These are phyloP conservation scores for Heliornis fulica DNA, from an alignment of 2,113 vertebrate genomes.

Conservation along the genomic window DNA sequence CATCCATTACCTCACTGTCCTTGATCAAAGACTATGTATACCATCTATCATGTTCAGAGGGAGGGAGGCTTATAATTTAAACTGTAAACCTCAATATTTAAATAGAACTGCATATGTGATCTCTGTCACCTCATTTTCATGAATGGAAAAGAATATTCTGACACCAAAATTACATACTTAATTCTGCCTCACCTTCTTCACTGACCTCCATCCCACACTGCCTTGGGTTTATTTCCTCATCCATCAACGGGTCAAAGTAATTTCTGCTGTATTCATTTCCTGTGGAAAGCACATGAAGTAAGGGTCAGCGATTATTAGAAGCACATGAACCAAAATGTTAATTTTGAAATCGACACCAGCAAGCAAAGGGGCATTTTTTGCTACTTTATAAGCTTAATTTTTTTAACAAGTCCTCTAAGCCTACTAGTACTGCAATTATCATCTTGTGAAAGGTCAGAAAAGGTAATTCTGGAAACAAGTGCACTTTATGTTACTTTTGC, in stretches of 20 bases:
- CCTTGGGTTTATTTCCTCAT: constrained; percentile 91
- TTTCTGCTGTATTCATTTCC: constrained; percentile 93
- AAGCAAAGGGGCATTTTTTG: constrained; percentile 78
- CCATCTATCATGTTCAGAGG: constrained; percentile 10
- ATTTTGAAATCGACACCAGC: constrained; percentile 93
- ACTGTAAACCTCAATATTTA: constrained; percentile 74
- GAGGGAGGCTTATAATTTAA: constrained; percentile 69
- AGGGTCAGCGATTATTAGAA: constrained; percentile 98
- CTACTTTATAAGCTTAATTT: constrained; percentile 86
- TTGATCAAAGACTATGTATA: constrained; percentile 61
- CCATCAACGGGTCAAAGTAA: constrained; percentile 93
- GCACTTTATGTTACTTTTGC: constrained; percentile 87
- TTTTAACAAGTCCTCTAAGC: constrained; percentile 80
- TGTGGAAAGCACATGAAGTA: constrained; percentile 89
- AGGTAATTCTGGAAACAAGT: constrained; percentile 93
- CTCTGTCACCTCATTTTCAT: constrained; percentile 91
- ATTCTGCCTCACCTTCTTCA: constrained; percentile 93
- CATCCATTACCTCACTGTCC: constrained; percentile 48
- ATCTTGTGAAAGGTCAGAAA: constrained; percentile 90
- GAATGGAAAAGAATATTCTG: constrained; percentile 94
- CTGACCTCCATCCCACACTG: constrained; percentile 86
- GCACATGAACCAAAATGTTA: constrained; percentile 99
- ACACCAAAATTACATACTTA: constrained; percentile 96
- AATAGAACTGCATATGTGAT: constrained; percentile 73
- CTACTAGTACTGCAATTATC: constrained; percentile 92